These are phyloP conservation scores for Lordiphosa collinella DNA, from an alignment of 1,140 invertebrate genomes.

Conservation along the genomic window DNA sequence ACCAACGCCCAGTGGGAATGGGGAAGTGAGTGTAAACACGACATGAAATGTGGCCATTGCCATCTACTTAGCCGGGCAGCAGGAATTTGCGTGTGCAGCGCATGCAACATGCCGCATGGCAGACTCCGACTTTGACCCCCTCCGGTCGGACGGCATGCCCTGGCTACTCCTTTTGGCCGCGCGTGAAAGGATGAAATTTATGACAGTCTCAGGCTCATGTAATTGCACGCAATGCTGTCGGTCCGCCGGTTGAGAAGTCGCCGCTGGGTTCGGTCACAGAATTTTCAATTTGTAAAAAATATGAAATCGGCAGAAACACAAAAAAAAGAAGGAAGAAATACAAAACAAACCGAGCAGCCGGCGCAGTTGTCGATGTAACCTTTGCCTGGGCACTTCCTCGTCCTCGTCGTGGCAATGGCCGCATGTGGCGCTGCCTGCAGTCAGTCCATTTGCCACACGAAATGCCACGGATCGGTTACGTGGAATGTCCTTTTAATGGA, in stretches of 20 bases:
- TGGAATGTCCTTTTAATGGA: constrained; percentile 77
- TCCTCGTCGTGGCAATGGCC: constrained; percentile 27
- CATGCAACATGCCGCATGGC: constrained; percentile 34
- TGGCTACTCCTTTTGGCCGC: constrained; percentile 54
- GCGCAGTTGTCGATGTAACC: constrained; percentile 17
- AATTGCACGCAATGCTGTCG: constrained; percentile 67
- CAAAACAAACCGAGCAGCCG: constrained; percentile 49
- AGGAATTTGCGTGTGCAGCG: constrained; percentile 46
- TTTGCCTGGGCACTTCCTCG: constrained; percentile 23
- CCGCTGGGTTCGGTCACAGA: constrained; percentile 39
- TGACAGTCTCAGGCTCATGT: constrained; percentile 45
- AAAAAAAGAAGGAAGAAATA: constrained; percentile 24
- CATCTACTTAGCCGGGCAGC: constrained; percentile 53
- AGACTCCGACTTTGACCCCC: constrained; percentile 23
- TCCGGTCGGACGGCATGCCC: not conserved
- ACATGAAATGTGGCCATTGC: constrained; percentile 62
- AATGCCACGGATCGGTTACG: constrained; percentile 63
- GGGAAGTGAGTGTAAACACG: constrained; percentile 74
- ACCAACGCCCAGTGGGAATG: not conserved
- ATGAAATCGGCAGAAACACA: constrained; percentile 16
- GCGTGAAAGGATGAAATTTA: constrained; percentile 66
- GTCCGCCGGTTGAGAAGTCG: constrained; percentile 22
- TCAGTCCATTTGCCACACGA: constrained; percentile 53
- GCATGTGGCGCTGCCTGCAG: constrained; percentile 54
- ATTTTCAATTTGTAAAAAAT: constrained; percentile 66